These are phyloP conservation scores for Coelinius sp. DNA, from an alignment of 2,888 invertebrate genomes.

Conservation along the genomic window DNA sequence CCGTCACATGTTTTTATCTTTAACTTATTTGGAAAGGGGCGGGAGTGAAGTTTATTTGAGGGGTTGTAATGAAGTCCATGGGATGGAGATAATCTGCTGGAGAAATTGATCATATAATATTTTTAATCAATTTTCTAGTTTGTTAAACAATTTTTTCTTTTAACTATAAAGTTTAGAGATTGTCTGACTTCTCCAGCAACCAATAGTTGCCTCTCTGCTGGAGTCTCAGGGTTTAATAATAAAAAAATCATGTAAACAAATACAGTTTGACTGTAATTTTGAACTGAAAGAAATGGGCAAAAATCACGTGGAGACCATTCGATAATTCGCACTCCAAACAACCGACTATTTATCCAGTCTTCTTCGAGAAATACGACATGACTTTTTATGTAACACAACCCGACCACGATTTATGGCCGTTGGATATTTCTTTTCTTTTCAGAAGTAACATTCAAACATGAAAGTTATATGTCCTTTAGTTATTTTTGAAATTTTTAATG, in stretches of 20 bases:
- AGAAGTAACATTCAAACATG: neutral
- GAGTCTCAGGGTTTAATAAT: too few species aligned
- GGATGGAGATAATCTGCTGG: neutral
- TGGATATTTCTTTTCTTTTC: neutral
- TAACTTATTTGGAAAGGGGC: neutral
- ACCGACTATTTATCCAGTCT: constrained; percentile 17
- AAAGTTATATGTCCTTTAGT: neutral
- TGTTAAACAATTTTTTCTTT: too few species aligned
- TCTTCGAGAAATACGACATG: neutral
- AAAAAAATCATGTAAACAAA: too few species aligned
- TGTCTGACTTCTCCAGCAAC: too few species aligned
- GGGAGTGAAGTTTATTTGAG: neutral
- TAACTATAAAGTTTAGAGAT: too few species aligned
- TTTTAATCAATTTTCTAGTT: too few species aligned
- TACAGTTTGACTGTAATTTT: neutral
- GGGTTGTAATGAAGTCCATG: neutral
- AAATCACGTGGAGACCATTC: constrained; percentile 23
- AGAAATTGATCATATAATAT: too few species aligned
- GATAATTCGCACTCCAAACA: constrained; percentile 51
- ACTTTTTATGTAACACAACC: neutral
- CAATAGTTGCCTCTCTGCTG: too few species aligned
- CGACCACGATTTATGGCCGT: neutral
- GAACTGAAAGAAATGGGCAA: neutral
- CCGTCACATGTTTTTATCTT: neutral
- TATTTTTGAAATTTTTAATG: neutral